Evolutionary conservation across 2,797 vertebrate species (phyloP), one percentile per base, ranked within the genome.

Genomic region (Poecile montanus): DNA sequence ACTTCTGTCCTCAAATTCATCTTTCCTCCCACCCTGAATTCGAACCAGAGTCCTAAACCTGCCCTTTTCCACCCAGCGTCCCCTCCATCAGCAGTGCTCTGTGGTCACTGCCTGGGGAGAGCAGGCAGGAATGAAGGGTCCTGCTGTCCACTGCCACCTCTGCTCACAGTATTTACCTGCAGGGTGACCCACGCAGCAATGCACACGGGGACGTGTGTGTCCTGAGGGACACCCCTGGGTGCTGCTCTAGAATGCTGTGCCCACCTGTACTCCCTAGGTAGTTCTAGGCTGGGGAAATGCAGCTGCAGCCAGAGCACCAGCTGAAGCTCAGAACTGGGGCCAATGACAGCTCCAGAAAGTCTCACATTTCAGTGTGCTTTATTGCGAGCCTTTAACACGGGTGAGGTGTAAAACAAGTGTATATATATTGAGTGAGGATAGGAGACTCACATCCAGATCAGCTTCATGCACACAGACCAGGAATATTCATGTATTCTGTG

Each of bases 131-230:
- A 45, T 78, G 21, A 65, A 42, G 34, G 54, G 38, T 79, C 7
- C 23, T 32, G 10, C 29, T 21, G 57, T 0, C 5, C 61, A 17
- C 15, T 2, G 2, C n/a, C 36, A 51, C 38, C 44, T 51, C 60
- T 5, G 4, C 60, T 66, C 23, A 21, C 6, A n/a, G 25, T 8
- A 21, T 78, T 58, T 50, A 29, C 72, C 75, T 30, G 27, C 85
- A 53, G 36, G 36, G 60, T 36, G 48, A 30, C 36, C 22, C 8
- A 26, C 0, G 1, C 53, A 63, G 57, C 1, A 5, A 10, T 15
- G 32, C 20, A 21, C 65, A 29, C 0, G 0, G 4, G 32, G 12
- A 25, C 5, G 11, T 15, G 57, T n/a, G 32, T 51, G 16, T 16
- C 54, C 79, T 15, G 7, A 83, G 79, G 66, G 57, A 75, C 61